These are phyloP conservation scores for Artibeus lituratus DNA, from an alignment of 2,797 vertebrate species.

Conservation along the genomic window DNA sequence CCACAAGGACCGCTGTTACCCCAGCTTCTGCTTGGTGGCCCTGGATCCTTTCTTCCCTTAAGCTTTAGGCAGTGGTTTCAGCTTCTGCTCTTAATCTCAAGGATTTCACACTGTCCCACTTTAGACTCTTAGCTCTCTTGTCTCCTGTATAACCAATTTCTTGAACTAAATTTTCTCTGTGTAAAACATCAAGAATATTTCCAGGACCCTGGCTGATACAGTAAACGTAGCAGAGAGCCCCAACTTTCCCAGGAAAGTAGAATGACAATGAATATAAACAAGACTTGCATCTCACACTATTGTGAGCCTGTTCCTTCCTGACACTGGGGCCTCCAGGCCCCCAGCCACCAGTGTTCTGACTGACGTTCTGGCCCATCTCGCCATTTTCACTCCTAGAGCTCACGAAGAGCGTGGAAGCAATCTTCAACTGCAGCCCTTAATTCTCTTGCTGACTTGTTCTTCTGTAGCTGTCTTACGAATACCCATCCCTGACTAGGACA, in stretches of 20 bases:
- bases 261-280: background rate
- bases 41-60: background rate
- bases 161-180: background rate
- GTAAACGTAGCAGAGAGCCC: background rate
- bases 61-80: background rate
- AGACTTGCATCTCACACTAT: background rate
- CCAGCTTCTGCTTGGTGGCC: background rate
- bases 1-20: background rate
- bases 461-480: background rate
- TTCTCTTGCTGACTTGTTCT: background rate
- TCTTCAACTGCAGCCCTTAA: background rate
- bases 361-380: background rate
- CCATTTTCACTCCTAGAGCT: background rate
- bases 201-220: background rate
- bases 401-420: background rate
- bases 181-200: constrained; percentile 12
- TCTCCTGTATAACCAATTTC: background rate
- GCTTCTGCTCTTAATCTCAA: background rate
- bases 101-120: background rate
- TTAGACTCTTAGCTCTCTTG: background rate
- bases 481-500: background rate
- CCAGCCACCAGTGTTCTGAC: background rate
- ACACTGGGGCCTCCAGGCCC: background rate
- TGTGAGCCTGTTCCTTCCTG: background rate
- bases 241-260: background rate